These are phyloP conservation scores for Ditula angustiorana DNA, from an alignment of 2,888 invertebrate species.

Conservation along the genomic window DNA sequence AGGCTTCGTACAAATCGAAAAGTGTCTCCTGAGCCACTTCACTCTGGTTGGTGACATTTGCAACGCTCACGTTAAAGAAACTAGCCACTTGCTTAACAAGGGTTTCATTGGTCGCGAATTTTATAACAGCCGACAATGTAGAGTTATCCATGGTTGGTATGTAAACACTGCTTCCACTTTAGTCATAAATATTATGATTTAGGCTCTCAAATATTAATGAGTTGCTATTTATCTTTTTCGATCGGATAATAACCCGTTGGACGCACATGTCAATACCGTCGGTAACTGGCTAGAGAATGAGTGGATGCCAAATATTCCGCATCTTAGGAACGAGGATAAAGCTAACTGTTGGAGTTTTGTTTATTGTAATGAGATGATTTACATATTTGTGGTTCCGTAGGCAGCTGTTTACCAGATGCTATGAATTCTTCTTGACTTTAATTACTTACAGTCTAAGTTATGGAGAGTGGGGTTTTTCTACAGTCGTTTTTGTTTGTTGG, in stretches of 20 bases:
- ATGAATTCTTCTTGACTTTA: slow-evolving; percentile 31
- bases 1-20: slow-evolving; percentile 68
- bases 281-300: slow-evolving; percentile 61
- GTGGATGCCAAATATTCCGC: slow-evolving; percentile 60
- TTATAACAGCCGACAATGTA: slow-evolving; percentile 13
- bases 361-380: slow-evolving; percentile 69
- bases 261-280: slow-evolving; percentile 60
- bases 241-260: slow-evolving; percentile 15
- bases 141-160: slow-evolving; percentile 38
- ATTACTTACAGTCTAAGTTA: background rate
- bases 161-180: slow-evolving; percentile 18
- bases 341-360: slow-evolving; percentile 56
- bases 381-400: slow-evolving; percentile 64
- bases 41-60: slow-evolving; percentile 62
- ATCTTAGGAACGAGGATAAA: slow-evolving; percentile 56
- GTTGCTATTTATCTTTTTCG: slow-evolving; percentile 29
- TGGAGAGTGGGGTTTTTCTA: slow-evolving; percentile 5
- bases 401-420: slow-evolving; percentile 40
- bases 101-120: slow-evolving; percentile 50
- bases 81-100: slow-evolving; percentile 56
- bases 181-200: slow-evolving; percentile 17
- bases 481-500: background rate
- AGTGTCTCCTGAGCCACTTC: slow-evolving; percentile 57
- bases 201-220: slow-evolving; percentile 10
- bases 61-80: slow-evolving; percentile 58